phyloP scores from a whole-genome alignment of 2,113 vertebrate species.

The Ia io region DNA sequence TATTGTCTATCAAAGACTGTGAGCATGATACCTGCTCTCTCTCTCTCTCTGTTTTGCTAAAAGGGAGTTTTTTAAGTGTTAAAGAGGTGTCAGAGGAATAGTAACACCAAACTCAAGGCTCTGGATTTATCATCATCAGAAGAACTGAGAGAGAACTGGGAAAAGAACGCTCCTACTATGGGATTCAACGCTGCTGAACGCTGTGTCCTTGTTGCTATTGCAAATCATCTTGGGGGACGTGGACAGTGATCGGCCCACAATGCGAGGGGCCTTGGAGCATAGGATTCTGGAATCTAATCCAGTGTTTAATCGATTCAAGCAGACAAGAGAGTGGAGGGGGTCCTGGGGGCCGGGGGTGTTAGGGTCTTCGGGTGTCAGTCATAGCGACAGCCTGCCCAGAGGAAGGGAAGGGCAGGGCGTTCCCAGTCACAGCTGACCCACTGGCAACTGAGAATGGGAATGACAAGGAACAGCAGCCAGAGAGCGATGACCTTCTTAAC shows the following conservation, averaged over 20 bases:
- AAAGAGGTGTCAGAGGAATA: constrained; percentile 25
- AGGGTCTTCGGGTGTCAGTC: neutral
- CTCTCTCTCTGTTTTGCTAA: neutral
- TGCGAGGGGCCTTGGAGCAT: neutral
- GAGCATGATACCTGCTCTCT: neutral
- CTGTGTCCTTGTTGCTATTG: neutral
- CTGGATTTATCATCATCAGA: neutral
- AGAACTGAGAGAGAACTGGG: neutral
- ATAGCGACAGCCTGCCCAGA: neutral
- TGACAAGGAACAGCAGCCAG: neutral
- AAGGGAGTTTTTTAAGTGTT: constrained; percentile 1
- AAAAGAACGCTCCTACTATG: neutral
- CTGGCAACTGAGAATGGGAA: neutral
- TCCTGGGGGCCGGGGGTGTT: neutral
- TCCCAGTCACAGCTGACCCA: neutral
- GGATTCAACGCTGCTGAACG: neutral
- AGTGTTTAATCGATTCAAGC: neutral
- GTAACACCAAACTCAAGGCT: neutral
- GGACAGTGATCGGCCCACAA: neutral
- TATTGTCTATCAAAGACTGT: neutral
- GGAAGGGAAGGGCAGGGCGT: neutral
- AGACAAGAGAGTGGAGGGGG: neutral
- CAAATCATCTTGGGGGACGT: neutral
- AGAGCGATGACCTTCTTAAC: neutral
- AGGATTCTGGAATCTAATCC: neutral